phyloP scores from a whole-genome alignment of 2,888 invertebrate species.

The Plemyria rubiginata region DNA sequence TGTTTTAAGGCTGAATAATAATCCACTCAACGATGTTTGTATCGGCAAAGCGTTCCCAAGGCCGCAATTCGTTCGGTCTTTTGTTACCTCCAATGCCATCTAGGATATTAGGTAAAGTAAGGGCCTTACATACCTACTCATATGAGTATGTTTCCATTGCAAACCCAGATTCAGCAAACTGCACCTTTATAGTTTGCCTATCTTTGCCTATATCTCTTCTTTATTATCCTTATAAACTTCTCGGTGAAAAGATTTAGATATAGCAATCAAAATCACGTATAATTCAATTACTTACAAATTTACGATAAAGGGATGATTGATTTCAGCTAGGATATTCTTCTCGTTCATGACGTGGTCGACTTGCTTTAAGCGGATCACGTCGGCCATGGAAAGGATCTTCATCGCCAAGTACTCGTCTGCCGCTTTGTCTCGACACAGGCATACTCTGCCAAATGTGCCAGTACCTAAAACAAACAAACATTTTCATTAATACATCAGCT shows the following conservation, averaged over 20 bases:
- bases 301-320: conserved; percentile 98
- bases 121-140: too few relatives aligned
- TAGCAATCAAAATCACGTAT: background rate
- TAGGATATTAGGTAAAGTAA: background rate
- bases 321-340: conserved; percentile 95
- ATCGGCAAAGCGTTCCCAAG: background rate
- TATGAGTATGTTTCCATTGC: background rate
- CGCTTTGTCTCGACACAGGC: conserved; percentile 93
- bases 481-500: conserved; percentile 14
- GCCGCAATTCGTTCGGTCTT: background rate
- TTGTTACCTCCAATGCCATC: background rate
- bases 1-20: too few relatives aligned
- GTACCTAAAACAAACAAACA: conserved; percentile 87
- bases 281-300: conserved; percentile 80
- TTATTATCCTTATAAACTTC: background rate
- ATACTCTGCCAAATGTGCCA: conserved; percentile 98
- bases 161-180: background rate
- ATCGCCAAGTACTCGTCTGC: conserved; percentile 94
- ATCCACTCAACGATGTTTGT: background rate
- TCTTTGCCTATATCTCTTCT: background rate
- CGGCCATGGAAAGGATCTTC: conserved; percentile 96
- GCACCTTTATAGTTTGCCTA: background rate
- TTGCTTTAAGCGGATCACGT: conserved; percentile 97
- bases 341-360: conserved; percentile 99
- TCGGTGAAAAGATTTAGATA: background rate